Evolutionary conservation across 2,888 invertebrate genomes (phyloP).

Genomic region (Podotricha telesiphe): DNA sequence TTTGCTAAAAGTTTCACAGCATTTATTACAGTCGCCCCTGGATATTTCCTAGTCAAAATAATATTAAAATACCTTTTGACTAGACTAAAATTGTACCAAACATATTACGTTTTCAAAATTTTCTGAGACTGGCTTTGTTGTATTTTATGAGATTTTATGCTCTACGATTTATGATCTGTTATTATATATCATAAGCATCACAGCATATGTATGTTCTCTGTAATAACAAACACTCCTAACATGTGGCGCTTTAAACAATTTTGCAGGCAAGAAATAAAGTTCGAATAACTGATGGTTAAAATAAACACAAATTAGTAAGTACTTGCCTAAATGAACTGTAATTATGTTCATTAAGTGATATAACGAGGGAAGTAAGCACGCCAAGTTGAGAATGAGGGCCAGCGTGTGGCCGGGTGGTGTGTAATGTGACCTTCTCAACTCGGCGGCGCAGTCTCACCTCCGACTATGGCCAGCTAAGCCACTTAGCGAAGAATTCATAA

Average conservation of each 20-base stretch:
- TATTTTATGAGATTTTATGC: constrained; percentile 11
- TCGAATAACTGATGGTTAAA: constrained; percentile 32
- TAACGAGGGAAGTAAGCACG: constrained; percentile 49
- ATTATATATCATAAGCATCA: background rate
- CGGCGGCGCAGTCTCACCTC: constrained; percentile 38
- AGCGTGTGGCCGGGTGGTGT: constrained; percentile 24
- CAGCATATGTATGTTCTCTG: background rate
- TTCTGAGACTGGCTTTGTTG: constrained; percentile 12
- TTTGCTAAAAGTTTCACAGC: constrained; percentile 69
- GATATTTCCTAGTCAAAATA: constrained; percentile 40
- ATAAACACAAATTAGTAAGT: constrained; percentile 44
- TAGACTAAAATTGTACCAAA: constrained; percentile 19
- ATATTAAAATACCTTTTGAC: constrained; percentile 31
- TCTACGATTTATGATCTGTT: background rate
- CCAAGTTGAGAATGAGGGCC: constrained; percentile 38
- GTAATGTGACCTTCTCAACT: constrained; percentile 42
- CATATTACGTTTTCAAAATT: constrained; percentile 24
- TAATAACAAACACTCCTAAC: constrained; percentile 14
- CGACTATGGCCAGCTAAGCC: constrained; percentile 50
- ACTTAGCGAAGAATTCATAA: constrained; percentile 52
- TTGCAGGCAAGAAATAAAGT: constrained; percentile 28
- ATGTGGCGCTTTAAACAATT: constrained; percentile 9
- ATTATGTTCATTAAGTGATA: constrained; percentile 54
- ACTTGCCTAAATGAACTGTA: constrained; percentile 46
- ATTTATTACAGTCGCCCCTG: constrained; percentile 65